These are phyloP conservation scores for Ctenosaura bakeri DNA, from an alignment of 2,797 vertebrate genomes.

Conservation along the genomic window DNA sequence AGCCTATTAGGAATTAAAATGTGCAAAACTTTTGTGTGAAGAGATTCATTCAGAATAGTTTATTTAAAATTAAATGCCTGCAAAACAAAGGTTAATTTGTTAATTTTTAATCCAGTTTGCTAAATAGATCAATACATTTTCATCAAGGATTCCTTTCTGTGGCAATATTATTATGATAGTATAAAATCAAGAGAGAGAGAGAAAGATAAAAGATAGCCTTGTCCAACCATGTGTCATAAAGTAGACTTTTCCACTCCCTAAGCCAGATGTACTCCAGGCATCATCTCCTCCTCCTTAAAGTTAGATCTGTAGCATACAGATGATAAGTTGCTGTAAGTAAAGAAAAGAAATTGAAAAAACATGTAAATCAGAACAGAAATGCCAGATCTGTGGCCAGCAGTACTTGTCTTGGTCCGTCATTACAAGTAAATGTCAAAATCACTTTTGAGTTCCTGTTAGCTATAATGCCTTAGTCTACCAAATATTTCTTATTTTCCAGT, in stretches of 20 bases:
- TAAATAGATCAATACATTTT: not conserved
- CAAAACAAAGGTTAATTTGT: not conserved
- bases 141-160: not conserved
- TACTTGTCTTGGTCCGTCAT: not conserved
- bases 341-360: not conserved
- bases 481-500: not conserved
- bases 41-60: not conserved
- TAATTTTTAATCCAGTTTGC: not conserved
- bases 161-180: not conserved
- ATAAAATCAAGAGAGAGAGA: not conserved
- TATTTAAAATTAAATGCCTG: not conserved
- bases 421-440: not conserved
- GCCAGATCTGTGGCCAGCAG: not conserved
- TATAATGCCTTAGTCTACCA: not conserved
- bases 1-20: not conserved
- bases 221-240: not conserved
- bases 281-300: not conserved
- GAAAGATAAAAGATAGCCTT: not conserved
- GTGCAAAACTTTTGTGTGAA: not conserved
- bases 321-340: not conserved
- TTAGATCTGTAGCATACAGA: not conserved
- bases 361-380: not conserved
- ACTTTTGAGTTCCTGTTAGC: constrained; percentile 22
- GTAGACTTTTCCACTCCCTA: not conserved
- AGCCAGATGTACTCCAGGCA: not conserved